Percentiles rank a stretch among this genome's conserved stretches.
Evolutionary conservation across 1,140 invertebrate species (phyloP).

Genomic region (Rhysida immarginata): DNA sequence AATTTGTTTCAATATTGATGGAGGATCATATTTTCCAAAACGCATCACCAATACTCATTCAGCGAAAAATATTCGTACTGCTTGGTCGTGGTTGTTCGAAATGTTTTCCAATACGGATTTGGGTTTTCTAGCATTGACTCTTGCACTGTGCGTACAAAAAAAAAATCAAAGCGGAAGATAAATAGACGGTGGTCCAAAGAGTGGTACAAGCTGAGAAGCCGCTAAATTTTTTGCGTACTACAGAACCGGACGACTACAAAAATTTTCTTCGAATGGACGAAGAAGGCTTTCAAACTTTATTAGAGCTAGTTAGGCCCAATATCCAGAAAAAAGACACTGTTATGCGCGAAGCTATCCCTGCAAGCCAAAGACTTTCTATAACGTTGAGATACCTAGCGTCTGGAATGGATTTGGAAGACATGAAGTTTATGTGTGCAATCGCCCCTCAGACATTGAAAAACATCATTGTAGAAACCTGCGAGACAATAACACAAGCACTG

Average conservation of each 20-base stretch:
- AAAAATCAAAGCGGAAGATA: no score
- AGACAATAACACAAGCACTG: background rate
- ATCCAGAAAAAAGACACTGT: slow-evolving; percentile 5
- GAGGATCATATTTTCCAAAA: no score
- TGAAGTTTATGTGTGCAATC: background rate
- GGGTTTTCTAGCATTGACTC: no score
- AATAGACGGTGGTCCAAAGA: no score
- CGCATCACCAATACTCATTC: no score
- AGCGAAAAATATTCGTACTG: no score
- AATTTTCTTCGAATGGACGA: background rate
- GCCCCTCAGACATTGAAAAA: background rate
- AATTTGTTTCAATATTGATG: no score
- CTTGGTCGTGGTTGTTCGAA: no score
- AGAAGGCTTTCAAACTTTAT: background rate
- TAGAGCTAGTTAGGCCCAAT: background rate
- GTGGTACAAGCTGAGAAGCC: no score
- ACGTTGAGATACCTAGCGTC: background rate
- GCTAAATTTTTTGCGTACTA: background rate
- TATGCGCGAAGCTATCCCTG: background rate
- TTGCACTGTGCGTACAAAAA: no score
- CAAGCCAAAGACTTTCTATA: background rate
- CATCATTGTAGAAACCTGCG: background rate
- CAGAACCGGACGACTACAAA: background rate
- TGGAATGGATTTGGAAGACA: background rate
- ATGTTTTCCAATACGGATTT: no score